phyloP scores from a whole-genome alignment of 1,140 invertebrate genomes.

The Drosophila nebulosa region DNA sequence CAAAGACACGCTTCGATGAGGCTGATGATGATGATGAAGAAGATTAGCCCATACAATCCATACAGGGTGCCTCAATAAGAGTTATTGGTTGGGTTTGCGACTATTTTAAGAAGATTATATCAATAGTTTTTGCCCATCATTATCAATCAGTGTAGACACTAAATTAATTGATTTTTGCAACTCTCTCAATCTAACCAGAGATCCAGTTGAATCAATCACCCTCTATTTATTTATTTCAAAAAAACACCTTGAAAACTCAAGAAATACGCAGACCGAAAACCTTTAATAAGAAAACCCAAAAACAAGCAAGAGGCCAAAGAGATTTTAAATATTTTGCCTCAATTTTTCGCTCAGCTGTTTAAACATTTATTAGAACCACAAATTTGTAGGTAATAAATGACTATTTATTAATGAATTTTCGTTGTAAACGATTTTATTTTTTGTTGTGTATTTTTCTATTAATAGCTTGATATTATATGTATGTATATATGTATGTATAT shows the following conservation, averaged over 20 bases:
- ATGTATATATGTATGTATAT: background rate
- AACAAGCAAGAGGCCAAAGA: background rate
- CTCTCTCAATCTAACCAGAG: too few species aligned
- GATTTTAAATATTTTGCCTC: background rate
- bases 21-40: slow-evolving; percentile 1
- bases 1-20: slow-evolving; percentile 38
- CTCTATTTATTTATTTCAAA: background rate
- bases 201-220: background rate
- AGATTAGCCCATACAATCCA: background rate
- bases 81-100: background rate
- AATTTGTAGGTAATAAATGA: background rate
- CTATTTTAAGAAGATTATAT: too few species aligned
- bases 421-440: background rate
- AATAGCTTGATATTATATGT: background rate
- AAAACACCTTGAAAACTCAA: background rate
- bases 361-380: background rate
- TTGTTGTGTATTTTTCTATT: background rate
- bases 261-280: background rate
- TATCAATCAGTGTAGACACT: background rate
- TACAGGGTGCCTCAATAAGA: background rate
- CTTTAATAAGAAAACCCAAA: background rate
- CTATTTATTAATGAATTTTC: background rate
- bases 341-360: background rate
- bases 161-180: background rate
- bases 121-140: too few species aligned